phyloP scores from a whole-genome alignment of 2,797 vertebrate genomes.

The Novumbra hubbsi region DNA sequence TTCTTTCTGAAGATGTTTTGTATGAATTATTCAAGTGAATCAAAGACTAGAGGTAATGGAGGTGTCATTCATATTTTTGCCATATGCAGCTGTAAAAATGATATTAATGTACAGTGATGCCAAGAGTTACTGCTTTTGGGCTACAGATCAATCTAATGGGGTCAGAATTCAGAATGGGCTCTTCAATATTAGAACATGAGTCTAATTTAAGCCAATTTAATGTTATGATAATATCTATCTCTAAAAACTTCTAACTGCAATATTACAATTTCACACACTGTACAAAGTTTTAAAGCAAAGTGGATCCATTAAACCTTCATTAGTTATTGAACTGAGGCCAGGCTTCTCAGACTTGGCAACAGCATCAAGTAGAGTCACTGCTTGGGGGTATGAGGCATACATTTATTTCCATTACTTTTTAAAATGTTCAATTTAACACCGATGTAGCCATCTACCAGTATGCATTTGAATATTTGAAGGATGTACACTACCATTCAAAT shows the following conservation, averaged over 20 bases:
- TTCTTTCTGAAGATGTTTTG: slow-evolving; percentile 51
- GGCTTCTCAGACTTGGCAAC: not conserved
- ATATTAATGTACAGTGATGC: not conserved
- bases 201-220: not conserved
- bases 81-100: not conserved
- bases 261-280: not conserved
- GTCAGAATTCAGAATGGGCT: not conserved
- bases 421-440: not conserved
- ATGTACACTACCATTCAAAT: too few species aligned
- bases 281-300: not conserved
- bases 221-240: not conserved
- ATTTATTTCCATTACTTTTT: not conserved
- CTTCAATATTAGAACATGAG: not conserved
- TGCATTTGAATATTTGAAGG: not conserved
- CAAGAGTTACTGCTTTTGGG: not conserved
- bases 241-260: not conserved
- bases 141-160: not conserved
- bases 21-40: slow-evolving; percentile 52
- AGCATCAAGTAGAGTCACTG: not conserved
- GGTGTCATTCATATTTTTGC: not conserved
- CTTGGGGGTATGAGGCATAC: not conserved
- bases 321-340: not conserved
- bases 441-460: not conserved
- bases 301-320: not conserved
- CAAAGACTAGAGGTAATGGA: slow-evolving; percentile 42